phyloP scores from a whole-genome alignment of 2,797 vertebrate species.

The Ctenochaetus hawaiiensis region DNA sequence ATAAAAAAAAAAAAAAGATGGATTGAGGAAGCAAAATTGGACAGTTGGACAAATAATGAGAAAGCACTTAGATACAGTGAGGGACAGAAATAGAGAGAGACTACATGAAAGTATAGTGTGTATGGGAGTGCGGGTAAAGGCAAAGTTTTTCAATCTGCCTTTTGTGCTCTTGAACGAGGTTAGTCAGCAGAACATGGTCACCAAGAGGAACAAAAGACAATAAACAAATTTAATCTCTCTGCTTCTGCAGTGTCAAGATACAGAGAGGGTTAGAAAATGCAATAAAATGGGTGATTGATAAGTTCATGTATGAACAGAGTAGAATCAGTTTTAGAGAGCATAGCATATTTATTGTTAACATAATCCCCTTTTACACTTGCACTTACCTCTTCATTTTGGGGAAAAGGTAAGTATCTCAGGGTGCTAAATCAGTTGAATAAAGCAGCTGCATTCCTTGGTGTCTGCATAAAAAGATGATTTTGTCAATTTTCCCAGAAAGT shows the following conservation, averaged over 20 bases:
- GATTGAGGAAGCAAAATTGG: conserved; percentile 6
- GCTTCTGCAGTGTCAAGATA: conserved; percentile 27
- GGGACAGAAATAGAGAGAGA: conserved; percentile 9
- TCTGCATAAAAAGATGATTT: no score
- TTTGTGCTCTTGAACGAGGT: conserved; percentile 21
- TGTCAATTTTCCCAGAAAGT: no score
- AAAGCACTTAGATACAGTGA: neutral
- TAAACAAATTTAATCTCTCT: conserved; percentile 24
- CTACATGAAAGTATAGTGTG: neutral
- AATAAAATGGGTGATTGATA: no score
- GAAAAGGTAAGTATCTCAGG: no score
- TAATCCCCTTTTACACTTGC: no score
- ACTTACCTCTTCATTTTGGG: no score
- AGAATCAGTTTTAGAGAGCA: no score
- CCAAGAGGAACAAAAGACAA: conserved; percentile 33
- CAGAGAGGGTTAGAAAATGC: conserved; percentile 10
- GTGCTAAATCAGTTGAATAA: no score
- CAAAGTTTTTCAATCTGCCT: neutral
- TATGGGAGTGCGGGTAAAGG: conserved; percentile 12
- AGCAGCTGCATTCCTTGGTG: no score
- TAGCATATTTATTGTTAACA: no score
- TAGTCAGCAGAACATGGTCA: conserved; percentile 10
- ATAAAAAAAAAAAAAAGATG: neutral
- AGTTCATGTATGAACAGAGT: no score
- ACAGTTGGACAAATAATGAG: conserved; percentile 10